Evolutionary conservation across 2,888 invertebrate species (phyloP).

Genomic region (Atherix ibis): DNA sequence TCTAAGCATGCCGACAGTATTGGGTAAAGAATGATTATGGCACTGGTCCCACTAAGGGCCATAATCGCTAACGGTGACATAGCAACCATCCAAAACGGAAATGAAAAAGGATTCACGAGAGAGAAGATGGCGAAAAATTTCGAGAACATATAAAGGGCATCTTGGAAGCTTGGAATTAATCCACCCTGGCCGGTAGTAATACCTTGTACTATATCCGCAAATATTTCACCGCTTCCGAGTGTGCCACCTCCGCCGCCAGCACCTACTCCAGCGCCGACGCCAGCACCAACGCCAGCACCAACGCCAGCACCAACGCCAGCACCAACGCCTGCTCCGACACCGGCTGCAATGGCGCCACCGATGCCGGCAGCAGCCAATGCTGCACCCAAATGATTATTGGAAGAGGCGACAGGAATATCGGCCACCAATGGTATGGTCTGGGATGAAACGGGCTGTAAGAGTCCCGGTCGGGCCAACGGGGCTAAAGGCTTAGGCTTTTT

Average conservation of each 20-base stretch:
- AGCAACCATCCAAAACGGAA: slow-evolving; percentile 41
- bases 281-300: background rate
- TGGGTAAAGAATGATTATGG: slow-evolving; percentile 44
- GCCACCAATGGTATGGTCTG: slow-evolving; percentile 1
- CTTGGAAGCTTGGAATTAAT: slow-evolving; percentile 3
- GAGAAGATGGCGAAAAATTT: slow-evolving; percentile 32
- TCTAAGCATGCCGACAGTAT: too few relatives aligned
- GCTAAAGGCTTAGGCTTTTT: background rate
- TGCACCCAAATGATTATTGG: background rate
- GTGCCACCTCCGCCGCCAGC: slow-evolving; percentile 1
- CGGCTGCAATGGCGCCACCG: too few relatives aligned
- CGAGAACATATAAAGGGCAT: slow-evolving; percentile 4
- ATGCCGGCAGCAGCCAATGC: too few relatives aligned
- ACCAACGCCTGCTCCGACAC: background rate
- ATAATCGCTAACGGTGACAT: slow-evolving; percentile 47
- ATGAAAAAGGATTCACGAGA: slow-evolving; percentile 41
- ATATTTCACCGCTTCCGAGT: background rate
- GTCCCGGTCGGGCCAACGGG: background rate
- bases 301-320: too few relatives aligned
- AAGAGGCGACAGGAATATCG: slow-evolving; percentile 1
- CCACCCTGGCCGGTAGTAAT: background rate
- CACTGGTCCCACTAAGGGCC: slow-evolving; percentile 43
- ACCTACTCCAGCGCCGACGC: slow-evolving; percentile 1
- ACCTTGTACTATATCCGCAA: background rate
- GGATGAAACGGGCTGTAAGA: background rate